Evolutionary conservation across 1,140 invertebrate species (phyloP).

Genomic region (Atopsyche davidsoni): DNA sequence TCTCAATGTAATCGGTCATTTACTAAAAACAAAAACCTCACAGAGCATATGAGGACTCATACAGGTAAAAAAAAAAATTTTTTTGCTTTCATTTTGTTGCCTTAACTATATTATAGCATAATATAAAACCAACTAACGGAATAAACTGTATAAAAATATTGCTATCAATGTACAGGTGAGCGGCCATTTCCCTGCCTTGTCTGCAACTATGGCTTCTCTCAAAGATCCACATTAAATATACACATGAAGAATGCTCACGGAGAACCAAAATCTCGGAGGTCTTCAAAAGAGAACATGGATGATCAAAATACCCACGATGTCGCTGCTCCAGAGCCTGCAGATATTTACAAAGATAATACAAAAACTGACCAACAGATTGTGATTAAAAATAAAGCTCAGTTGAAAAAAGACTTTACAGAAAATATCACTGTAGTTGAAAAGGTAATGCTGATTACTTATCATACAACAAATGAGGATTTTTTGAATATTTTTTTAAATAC

Average conservation of each 20-base stretch:
- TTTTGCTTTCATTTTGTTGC: neutral
- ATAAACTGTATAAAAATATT: neutral
- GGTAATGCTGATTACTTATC: no score
- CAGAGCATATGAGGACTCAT: conserved; percentile 22
- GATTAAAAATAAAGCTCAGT: no score
- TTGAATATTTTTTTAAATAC: no score
- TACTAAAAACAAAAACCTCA: conserved; percentile 21
- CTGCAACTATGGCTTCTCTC: conserved; percentile 19
- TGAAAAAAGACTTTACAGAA: no score
- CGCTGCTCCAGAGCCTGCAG: neutral
- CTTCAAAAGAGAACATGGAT: no score
- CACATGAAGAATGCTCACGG: conserved; percentile 21
- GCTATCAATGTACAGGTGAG: conserved; percentile 12
- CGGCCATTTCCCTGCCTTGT: conserved; percentile 16
- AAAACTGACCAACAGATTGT: no score
- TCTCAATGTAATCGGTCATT: conserved; percentile 17
- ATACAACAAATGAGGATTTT: no score
- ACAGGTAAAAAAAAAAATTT: conserved; percentile 11
- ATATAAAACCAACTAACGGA: neutral
- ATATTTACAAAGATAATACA: no score
- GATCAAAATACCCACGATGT: no score
- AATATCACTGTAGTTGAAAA: no score
- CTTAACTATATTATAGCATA: conserved; percentile 1
- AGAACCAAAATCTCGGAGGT: conserved; percentile 14
- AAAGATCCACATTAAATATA: conserved; percentile 21